Evolutionary conservation across 2,113 vertebrate species (phyloP), one percentile per base, ranked within the genome.

Genomic region (Delphinus delphis): DNA sequence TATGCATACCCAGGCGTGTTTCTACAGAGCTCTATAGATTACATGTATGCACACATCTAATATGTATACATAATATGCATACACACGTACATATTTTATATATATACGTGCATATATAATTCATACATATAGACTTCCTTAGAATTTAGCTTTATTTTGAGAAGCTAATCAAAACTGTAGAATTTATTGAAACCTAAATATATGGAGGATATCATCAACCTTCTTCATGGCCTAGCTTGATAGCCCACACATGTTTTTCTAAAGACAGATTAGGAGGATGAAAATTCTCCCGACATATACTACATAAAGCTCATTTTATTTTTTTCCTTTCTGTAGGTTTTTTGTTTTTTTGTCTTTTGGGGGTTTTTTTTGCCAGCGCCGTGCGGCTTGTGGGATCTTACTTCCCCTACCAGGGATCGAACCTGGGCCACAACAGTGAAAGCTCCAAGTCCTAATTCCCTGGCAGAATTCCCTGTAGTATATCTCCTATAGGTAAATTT

Each of bases 131-230:
- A 73, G 1, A 67, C 17, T 71, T 94, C 82, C 47, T 95, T 87
- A 81, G 50, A 97, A 81, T 97, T 97, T 95, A 98, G 18, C 47
- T 97, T 95, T 93, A 90, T 88, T 95, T 95, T 96, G 47, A 97
- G 58, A 96, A 44, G 55, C 83, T 93, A 89, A 90, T 94, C 92
- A 93, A 95, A 97, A 74, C 63, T 83, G 73, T 79, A 25, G 53
- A 81, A 77, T 93, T 93, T 93, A 71, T 13, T 90, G n/a, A 81
- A 97, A 20, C 68, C 33, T 96, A 53, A 96, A 92, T 96, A 44
- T 73, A 93, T 90, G n/a, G 95, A 89, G 60, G 55, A 74, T 82
- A 89, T 80, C 67, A 86, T 93, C 80, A 92, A 47, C 50, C 47
- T 82, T 96, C 58, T 87, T 95, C 50, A 94, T 93, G 25, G 67